Conservation (phyloP, 2,113 vertebrate genomes). For the Chaenogobius annularis region DNA sequence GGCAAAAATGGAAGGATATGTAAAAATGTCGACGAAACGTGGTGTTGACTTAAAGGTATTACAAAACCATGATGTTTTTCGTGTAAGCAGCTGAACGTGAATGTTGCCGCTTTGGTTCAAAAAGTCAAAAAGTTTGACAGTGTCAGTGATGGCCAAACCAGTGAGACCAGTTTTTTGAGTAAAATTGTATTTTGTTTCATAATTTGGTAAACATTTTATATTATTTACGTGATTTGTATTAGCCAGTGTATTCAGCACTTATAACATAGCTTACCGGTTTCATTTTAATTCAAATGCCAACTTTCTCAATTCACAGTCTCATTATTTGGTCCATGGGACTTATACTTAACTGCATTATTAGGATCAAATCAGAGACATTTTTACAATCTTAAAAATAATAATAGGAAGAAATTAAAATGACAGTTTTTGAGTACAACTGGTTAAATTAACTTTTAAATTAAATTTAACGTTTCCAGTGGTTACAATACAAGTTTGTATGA, state of each 20-base stretch:
- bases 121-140: neutral
- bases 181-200: neutral
- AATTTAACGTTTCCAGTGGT: too few relatives aligned
- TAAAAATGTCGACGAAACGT: neutral
- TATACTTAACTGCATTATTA: neutral
- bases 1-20: neutral
- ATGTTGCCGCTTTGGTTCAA: neutral
- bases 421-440: too few relatives aligned
- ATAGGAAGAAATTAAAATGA: too few relatives aligned
- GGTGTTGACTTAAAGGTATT: neutral
- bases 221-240: neutral
- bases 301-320: neutral
- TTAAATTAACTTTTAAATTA: too few relatives aligned
- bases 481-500: too few relatives aligned
- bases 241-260: too few relatives aligned
- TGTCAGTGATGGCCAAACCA: neutral
- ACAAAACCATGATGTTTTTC: neutral
- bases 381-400: neutral
- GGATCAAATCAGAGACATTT: neutral
- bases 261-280: too few relatives aligned
- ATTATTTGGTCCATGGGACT: neutral
- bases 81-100: slow-evolving; percentile 1
- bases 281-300: too few relatives aligned
- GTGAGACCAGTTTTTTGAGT: neutral
- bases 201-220: neutral